Percentiles rank a stretch among this genome's conserved stretches.
Evolutionary conservation across 2,797 vertebrate species (phyloP).

Genomic region (Sebastes reedi): DNA sequence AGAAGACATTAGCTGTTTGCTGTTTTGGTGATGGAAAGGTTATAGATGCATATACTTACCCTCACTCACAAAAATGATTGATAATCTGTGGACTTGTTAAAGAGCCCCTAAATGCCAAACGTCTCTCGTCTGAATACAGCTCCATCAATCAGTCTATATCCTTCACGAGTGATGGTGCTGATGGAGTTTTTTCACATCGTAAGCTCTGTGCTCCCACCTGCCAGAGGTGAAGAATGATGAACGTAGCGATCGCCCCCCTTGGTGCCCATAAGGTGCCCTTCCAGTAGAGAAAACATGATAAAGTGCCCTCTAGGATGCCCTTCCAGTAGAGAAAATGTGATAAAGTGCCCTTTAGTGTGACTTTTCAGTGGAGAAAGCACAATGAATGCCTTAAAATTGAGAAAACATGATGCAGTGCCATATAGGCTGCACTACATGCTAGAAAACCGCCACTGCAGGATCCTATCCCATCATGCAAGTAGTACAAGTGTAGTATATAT

Average conservation of each 20-base stretch:
- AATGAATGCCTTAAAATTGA: no score
- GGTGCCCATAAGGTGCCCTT: no score
- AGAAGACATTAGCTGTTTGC: background rate
- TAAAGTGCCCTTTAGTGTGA: no score
- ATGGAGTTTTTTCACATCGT: background rate
- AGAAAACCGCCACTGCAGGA: background rate
- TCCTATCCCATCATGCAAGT: background rate
- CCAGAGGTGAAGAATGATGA: background rate
- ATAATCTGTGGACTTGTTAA: background rate
- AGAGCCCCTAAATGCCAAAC: conserved; percentile 1
- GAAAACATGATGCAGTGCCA: no score
- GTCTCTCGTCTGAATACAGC: background rate
- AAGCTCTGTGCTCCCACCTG: background rate
- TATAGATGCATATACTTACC: background rate
- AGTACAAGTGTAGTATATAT: no score
- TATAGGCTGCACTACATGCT: no score
- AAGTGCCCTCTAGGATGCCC: no score
- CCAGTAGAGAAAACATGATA: no score
- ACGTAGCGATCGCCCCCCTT: no score
- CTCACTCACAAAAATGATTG: background rate
- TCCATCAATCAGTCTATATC: background rate
- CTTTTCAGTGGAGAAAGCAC: no score
- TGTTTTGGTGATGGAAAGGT: background rate
- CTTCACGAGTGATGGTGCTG: background rate
- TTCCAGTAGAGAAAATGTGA: no score